Evolutionary conservation across 2,113 vertebrate genomes (phyloP).

Genomic region (Halichoerus grypus): DNA sequence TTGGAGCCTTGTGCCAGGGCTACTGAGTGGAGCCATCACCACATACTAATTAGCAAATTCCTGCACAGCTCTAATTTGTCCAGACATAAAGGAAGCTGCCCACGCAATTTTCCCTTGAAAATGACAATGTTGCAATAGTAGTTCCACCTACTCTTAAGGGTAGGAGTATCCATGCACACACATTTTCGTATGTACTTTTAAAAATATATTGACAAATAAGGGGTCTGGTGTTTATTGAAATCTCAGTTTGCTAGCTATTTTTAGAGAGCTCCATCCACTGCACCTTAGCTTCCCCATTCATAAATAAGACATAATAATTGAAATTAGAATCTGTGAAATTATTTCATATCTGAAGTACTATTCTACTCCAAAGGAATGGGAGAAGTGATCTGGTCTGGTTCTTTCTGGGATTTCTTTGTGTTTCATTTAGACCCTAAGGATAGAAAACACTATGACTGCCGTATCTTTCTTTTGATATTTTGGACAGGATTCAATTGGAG

Average conservation of each 20-base stretch:
- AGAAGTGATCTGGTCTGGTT: background rate
- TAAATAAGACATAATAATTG: background rate
- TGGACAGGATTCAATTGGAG: background rate
- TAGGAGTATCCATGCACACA: background rate
- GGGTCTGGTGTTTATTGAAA: background rate
- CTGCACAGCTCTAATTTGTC: slow-evolving; percentile 60
- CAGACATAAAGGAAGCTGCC: slow-evolving; percentile 53
- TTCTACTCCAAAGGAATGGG: background rate
- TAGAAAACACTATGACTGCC: background rate
- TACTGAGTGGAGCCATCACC: background rate
- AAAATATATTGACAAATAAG: background rate
- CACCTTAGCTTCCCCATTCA: background rate
- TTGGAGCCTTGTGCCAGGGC: background rate
- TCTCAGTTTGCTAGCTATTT: background rate
- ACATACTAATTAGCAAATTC: slow-evolving; percentile 66
- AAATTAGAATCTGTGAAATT: background rate
- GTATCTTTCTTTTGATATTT: slow-evolving; percentile 27
- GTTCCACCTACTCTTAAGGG: slow-evolving; percentile 2
- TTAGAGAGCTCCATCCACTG: background rate
- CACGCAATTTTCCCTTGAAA: slow-evolving; percentile 70
- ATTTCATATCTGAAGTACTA: background rate
- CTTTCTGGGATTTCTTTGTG: background rate
- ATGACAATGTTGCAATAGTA: slow-evolving; percentile 46
- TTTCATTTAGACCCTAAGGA: background rate
- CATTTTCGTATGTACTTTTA: background rate